Percentiles rank a stretch among this genome's conserved stretches.
phyloP scores from a whole-genome alignment of 37 sponge, comb jelly and placozoan genomes.

The Ephydatia muelleri region DNA sequence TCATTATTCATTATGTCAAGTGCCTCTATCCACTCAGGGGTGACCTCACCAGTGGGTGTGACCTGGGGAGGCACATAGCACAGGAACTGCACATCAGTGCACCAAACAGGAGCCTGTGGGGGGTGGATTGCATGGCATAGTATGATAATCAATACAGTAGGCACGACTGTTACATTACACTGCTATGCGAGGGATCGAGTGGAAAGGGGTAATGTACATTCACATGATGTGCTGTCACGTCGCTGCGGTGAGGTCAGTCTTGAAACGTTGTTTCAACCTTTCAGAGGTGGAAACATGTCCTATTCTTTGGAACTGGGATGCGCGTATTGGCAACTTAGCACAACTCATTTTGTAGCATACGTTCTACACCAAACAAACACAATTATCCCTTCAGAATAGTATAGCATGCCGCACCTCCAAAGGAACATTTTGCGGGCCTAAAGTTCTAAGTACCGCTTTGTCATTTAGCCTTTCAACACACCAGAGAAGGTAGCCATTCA shows the following conservation, averaged over 20 bases:
- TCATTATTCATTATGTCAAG: slow-evolving; percentile 71
- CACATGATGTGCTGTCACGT: too few relatives aligned
- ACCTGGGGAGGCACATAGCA: slow-evolving; percentile 38
- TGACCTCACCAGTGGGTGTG: not conserved
- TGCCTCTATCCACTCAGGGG: slow-evolving; percentile 60
- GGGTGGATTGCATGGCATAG: not conserved
- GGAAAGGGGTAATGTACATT: too few relatives aligned
- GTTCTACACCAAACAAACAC: too few relatives aligned
- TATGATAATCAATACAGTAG: not conserved
- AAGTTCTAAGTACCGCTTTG: not conserved
- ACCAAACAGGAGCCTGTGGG: slow-evolving; percentile 54
- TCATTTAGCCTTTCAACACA: slow-evolving; percentile 3
- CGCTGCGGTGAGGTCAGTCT: too few relatives aligned
- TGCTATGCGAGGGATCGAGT: not conserved
- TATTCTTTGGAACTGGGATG: too few relatives aligned
- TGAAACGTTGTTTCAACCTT: too few relatives aligned
- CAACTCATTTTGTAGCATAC: too few relatives aligned
- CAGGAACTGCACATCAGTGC: slow-evolving; percentile 52
- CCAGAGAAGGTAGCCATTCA: slow-evolving; percentile 60
- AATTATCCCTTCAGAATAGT: too few relatives aligned
- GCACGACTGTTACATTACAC: too few relatives aligned
- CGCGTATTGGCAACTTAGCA: too few relatives aligned
- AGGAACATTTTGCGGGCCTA: not conserved
- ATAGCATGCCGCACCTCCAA: not conserved
- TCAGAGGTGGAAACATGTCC: too few relatives aligned